phyloP scores from a whole-genome alignment of 2,797 vertebrate genomes.

The Myoxocephalus aenaeus region DNA sequence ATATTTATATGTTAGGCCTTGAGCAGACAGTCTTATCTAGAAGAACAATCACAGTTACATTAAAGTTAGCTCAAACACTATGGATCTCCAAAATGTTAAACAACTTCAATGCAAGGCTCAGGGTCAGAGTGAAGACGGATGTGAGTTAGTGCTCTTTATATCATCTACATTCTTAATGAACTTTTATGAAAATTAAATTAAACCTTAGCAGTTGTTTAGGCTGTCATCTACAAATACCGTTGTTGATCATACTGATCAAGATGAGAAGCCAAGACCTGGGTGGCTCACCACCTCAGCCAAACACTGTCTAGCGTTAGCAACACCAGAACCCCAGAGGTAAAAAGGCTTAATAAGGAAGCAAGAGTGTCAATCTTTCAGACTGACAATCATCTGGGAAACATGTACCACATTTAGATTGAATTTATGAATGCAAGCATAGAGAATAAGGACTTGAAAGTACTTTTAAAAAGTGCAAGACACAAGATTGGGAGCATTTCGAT shows the following conservation, averaged over 20 bases:
- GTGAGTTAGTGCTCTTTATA: background rate
- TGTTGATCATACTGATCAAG: slow-evolving; percentile 10
- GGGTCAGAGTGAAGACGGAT: slow-evolving; percentile 5
- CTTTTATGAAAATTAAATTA: background rate
- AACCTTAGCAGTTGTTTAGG: background rate
- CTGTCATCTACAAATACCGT: background rate
- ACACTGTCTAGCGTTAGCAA: slow-evolving; percentile 13
- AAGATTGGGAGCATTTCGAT: background rate
- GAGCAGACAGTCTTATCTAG: slow-evolving; percentile 15
- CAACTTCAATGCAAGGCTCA: slow-evolving; percentile 24
- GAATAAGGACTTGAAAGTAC: background rate
- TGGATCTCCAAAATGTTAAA: background rate
- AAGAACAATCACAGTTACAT: slow-evolving; percentile 4
- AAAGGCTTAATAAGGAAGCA: background rate
- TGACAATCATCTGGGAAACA: background rate
- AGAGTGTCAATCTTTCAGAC: background rate
- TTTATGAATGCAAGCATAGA: background rate
- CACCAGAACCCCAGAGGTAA: slow-evolving; percentile 1
- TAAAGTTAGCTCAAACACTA: background rate
- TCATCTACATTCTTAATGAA: background rate
- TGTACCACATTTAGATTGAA: background rate
- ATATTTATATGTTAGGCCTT: slow-evolving; percentile 35
- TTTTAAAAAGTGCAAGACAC: background rate
- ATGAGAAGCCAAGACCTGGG: background rate
- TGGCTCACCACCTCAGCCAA: slow-evolving; percentile 8